These are phyloP conservation scores for Sterna hirundo DNA, from an alignment of 2,113 vertebrate genomes.

Conservation along the genomic window DNA sequence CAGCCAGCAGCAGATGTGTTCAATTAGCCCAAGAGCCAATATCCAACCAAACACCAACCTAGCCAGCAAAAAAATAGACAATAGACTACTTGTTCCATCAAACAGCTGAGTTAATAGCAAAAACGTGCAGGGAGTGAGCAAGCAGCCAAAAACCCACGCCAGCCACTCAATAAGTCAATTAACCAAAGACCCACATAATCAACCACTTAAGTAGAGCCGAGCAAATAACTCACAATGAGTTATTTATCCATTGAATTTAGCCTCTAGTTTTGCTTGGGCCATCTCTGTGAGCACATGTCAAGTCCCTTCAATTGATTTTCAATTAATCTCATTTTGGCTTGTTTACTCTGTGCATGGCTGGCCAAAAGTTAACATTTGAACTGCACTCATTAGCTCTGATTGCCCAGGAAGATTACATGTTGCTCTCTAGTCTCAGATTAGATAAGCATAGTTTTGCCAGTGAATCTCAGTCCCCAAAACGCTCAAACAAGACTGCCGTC, in stretches of 20 bases:
- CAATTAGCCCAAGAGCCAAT: conserved; percentile 68
- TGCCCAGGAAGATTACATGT: conserved; percentile 20
- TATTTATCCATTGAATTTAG: conserved; percentile 50
- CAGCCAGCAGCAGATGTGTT: conserved; percentile 68
- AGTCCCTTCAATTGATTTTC: conserved; percentile 22
- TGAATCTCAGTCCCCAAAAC: not conserved
- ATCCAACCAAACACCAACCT: conserved; percentile 67
- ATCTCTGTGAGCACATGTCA: conserved; percentile 29
- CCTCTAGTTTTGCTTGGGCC: conserved; percentile 32
- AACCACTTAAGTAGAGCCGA: conserved; percentile 46
- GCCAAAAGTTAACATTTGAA: conserved; percentile 41
- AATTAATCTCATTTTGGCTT: conserved; percentile 42
- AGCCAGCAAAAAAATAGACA: conserved; percentile 62
- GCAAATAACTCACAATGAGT: conserved; percentile 55
- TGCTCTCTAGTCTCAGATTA: conserved; percentile 12
- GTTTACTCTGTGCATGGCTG: not conserved
- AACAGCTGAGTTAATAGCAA: conserved; percentile 73
- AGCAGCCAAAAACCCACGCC: conserved; percentile 61
- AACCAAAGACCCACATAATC: conserved; percentile 65
- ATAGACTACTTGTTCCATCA: conserved; percentile 68
- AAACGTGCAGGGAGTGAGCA: conserved; percentile 37
- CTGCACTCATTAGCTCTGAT: conserved; percentile 4
- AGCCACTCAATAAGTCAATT: conserved; percentile 67
- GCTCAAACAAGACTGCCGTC: not conserved
- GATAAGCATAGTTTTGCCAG: not conserved